Base-by-base conservation (phyloP, 2,113 vertebrate genomes). In the Balaenoptera acutorostrata region DNA sequence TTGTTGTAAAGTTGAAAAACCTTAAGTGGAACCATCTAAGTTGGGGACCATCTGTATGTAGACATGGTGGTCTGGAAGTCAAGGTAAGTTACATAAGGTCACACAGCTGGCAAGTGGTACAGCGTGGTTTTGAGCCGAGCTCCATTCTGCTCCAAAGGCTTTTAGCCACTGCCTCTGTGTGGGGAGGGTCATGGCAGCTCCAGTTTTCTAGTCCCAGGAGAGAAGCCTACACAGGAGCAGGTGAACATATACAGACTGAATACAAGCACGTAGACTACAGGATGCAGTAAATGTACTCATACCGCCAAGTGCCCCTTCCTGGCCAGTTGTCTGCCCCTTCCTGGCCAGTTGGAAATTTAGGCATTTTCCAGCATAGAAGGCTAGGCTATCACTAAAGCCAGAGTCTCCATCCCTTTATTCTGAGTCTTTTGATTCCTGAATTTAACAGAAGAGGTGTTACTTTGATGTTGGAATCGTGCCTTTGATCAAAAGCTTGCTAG, bases 401-500 rank as follows among this genome's bases (percentile, higher is more conserved):
- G 96, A 93, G 78, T 96, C 77, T 88, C 90, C 29, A 14, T 98
- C 98, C 90, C 93, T 97, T 95, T 78, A 91, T 88, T 66, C 94
- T 61, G 97, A 96, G 66, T 89, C 71, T 55, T n/a, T 55, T n/a
- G 97, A 98, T 98, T 96, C 98, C 98, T 98, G 86, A 98, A 97
- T 98, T 98, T 98, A 98, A 94, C 96, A 97, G 98, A 98, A 95
- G 97, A 98, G 97, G 95, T 98, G 96, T 96, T 96, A 92, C 99
- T 99, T 99, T 99, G 98, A 99, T 98, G 98, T 98, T 49, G 0
- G 52, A 92, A 98, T 98, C 93, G 93, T 97, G 97, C 97, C 98
- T 98, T 98, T 99, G 99, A 99, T 99, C 98, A 99, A 98, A 99
- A 98, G 97, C 88, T 33, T 94, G 95, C 96, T 96, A 97, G 93